These are phyloP conservation scores for Psephotus haematonotus DNA, from an alignment of 2,113 vertebrate genomes.

Conservation along the genomic window DNA sequence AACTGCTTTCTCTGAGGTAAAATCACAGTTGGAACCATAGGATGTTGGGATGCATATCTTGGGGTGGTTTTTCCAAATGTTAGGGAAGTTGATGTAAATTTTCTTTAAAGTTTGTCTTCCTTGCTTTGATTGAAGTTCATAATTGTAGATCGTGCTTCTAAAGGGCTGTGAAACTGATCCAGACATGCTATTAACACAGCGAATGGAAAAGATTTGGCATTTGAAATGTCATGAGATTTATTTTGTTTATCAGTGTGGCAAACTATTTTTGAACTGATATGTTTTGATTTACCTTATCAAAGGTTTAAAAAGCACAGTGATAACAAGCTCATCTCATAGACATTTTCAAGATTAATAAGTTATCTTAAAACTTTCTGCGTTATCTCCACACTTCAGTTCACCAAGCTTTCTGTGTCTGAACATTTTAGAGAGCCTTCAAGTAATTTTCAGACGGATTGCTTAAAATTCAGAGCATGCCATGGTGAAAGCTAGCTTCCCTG, in stretches of 20 bases:
- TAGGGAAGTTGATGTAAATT: background rate
- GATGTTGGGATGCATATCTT: background rate
- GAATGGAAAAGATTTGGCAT: background rate
- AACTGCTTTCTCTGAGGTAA: background rate
- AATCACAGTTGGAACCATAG: background rate
- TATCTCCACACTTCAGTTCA: conserved; percentile 1
- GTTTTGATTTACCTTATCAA: conserved; percentile 32
- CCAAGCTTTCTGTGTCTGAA: background rate
- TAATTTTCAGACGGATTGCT: background rate
- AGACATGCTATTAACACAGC: background rate
- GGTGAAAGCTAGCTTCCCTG: background rate
- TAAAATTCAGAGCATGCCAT: background rate
- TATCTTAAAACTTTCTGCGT: background rate
- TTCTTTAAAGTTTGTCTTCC: background rate
- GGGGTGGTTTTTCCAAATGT: background rate
- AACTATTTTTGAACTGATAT: background rate
- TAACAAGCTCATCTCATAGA: conserved; percentile 1
- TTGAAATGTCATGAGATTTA: background rate
- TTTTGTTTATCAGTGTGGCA: background rate
- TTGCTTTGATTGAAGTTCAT: background rate
- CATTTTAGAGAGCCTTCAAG: background rate
- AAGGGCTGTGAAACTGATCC: background rate
- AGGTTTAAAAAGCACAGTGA: background rate
- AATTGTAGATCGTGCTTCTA: background rate
- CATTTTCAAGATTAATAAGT: background rate